Base-by-base conservation (phyloP, 2,797 vertebrate species). In the Taeniopygia guttata region DNA sequence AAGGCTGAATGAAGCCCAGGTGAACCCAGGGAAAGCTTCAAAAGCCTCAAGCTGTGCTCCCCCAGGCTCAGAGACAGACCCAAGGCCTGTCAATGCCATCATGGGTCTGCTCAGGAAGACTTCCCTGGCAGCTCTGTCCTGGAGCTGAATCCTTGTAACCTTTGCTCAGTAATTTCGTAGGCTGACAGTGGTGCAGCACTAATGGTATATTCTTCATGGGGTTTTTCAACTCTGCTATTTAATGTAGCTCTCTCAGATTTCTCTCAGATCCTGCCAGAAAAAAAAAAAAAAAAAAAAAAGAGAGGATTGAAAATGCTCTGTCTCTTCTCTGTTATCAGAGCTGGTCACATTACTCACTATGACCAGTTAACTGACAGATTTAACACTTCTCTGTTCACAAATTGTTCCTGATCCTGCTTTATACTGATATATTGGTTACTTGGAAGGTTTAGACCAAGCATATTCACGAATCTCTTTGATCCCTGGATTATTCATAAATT, bases 401-500 rank as follows among this genome's bases (percentile, higher is more conserved):
- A 52, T 70, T 72, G 32, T 52, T 40, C 68, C 64, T 36, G 48
- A 83, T 75, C 62, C 25, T 94, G 36, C 45, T 60, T 89, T 94
- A 52, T 76, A 66, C 30, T 11, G 2, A 55, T 30, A n/a, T 48
- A 69, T 77, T 87, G 17, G 5, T 87, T 79, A 55, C 49, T 86
- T 48, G 36, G 54, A 89, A 83, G 16, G 12, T 38, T 87, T 52
- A n/a, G 19, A 91, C 17, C 42, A 70, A 63, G 68, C 45, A 10
- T 63, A 67, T 80, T 85, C 4, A 6, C 26, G 58, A 74, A 67
- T 79, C 34, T 63, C 23, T 95, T 79, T 95, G 70, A 83, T 84
- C 56, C 30, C 34, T 80, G 52, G 56, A 62, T 95, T 95, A 74
- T 68, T 90, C 78, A 68, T 64, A 72, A 84, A 77, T 89, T 87